These are phyloP conservation scores for Aphidius gifuensis DNA, from an alignment of 1,140 invertebrate genomes.

Conservation along the genomic window DNA sequence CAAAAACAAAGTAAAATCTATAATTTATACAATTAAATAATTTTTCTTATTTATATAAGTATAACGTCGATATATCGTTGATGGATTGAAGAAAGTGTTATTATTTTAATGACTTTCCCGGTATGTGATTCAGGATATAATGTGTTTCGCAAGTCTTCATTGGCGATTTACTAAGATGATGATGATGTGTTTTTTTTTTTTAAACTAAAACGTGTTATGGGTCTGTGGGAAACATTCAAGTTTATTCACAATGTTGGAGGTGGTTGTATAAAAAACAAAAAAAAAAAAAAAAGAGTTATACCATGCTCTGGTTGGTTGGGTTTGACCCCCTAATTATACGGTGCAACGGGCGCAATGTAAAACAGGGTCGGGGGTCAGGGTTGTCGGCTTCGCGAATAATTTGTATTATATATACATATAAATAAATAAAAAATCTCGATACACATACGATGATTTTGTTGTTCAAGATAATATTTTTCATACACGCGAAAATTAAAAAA, in stretches of 20 bases:
- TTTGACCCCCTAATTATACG: constrained; percentile 39
- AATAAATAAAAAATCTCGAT: constrained; percentile 14
- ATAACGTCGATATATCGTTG: too few species aligned
- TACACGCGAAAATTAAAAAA: too few species aligned
- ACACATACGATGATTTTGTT: neutral
- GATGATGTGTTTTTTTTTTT: neutral
- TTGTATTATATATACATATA: constrained; percentile 22
- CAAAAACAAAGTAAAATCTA: too few species aligned
- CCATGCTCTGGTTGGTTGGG: constrained; percentile 23
- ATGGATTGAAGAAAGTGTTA: too few species aligned
- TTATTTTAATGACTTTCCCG: too few species aligned
- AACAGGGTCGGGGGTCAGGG: constrained; percentile 36
- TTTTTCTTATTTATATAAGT: too few species aligned
- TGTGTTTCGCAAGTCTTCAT: neutral
- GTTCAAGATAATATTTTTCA: too few species aligned
- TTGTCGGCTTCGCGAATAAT: constrained; percentile 20
- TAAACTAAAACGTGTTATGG: neutral
- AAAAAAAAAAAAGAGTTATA: neutral
- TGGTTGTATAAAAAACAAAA: constrained; percentile 1
- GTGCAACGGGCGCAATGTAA: constrained; percentile 26
- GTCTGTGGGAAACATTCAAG: constrained; percentile 2
- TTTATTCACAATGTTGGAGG: constrained; percentile 9
- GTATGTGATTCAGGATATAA: too few species aligned
- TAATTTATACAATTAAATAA: too few species aligned
- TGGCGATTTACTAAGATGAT: constrained; percentile 15